Evolutionary conservation across 2,888 invertebrate species (phyloP), one percentile per base, ranked within the genome.

Genomic region (Ferdinandea cuprea): DNA sequence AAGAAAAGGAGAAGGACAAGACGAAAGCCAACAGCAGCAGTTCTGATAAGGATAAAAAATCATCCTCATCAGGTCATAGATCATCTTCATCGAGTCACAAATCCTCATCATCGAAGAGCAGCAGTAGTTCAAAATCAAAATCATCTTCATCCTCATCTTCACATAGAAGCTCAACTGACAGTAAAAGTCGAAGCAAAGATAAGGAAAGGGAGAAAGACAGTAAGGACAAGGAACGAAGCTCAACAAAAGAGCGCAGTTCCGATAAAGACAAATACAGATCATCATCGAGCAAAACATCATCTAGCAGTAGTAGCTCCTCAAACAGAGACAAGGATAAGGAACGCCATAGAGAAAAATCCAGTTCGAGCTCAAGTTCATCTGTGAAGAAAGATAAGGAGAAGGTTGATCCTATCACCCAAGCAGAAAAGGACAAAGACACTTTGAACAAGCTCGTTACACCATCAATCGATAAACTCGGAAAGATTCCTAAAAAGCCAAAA

Each of bases 401-500:
- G 32, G 13, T 15, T 9, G 66, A 72, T 58, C 5, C 72, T 81
- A 90, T 89, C 50, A 89, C 89, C 77, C 93, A 93, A 86, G 92
- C 92, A 21, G 95, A 95, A 79, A 95, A 94, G 89, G 93, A 94
- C 86, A 94, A 94, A 87, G 94, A 93, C 28, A 94, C 93, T 8
- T 91, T 94, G 48, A 93, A 94, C 30, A 95, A 95, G 89, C 88
- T 94, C 7, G 93, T 93, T 87, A 92, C 94, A 5, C 94, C 94
- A 65, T 93, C 95, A 19, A 92, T 96, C 72, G 94, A 94, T 86
- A 95, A 95, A 91, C 90, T 96, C 25, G 95, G 95, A 0, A 95
- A 95, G 91, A 96, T 96, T 87, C 96, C 96, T 0, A 96, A 95
- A 90, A 93, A 95, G 87, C 92, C 93, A 25, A 88, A 89, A 35